These are phyloP conservation scores for Atlantisia rogersi DNA, from an alignment of 2,113 vertebrate species.

Conservation along the genomic window DNA sequence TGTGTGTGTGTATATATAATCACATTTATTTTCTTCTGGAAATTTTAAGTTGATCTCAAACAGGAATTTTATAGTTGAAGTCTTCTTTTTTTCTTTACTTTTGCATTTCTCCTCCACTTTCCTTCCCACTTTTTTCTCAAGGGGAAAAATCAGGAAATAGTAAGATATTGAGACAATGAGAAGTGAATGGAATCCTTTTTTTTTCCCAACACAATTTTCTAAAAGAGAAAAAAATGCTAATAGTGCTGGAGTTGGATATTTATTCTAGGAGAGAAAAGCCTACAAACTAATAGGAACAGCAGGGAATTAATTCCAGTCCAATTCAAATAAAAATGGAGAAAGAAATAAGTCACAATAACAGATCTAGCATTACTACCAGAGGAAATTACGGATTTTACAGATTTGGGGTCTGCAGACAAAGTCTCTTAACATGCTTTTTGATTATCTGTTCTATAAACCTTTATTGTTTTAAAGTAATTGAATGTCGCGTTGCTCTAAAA, in stretches of 20 bases:
- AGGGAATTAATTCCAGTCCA: conserved; percentile 14
- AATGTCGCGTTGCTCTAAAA: neutral
- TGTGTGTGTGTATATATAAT: neutral
- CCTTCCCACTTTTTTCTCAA: neutral
- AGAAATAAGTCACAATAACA: conserved; percentile 19
- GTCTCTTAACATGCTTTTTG: neutral
- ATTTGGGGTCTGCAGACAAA: neutral
- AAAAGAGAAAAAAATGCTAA: neutral
- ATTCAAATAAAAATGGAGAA: conserved; percentile 8
- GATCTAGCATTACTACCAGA: neutral
- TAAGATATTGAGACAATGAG: neutral
- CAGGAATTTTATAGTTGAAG: neutral
- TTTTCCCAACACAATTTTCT: neutral
- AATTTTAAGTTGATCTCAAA: neutral
- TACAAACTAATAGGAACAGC: conserved; percentile 10
- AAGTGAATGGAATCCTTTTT: neutral
- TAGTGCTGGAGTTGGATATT: neutral
- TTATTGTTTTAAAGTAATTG: neutral
- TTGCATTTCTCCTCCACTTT: neutral
- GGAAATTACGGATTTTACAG: neutral
- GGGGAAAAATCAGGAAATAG: neutral
- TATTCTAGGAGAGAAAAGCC: conserved; percentile 4
- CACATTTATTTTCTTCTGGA: neutral
- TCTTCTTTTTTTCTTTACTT: neutral
- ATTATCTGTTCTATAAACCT: neutral